Percentiles rank a stretch among this genome's conserved stretches.
Evolutionary conservation across 2,888 invertebrate species (phyloP).

Genomic region (Gastrophysa polygoni): DNA sequence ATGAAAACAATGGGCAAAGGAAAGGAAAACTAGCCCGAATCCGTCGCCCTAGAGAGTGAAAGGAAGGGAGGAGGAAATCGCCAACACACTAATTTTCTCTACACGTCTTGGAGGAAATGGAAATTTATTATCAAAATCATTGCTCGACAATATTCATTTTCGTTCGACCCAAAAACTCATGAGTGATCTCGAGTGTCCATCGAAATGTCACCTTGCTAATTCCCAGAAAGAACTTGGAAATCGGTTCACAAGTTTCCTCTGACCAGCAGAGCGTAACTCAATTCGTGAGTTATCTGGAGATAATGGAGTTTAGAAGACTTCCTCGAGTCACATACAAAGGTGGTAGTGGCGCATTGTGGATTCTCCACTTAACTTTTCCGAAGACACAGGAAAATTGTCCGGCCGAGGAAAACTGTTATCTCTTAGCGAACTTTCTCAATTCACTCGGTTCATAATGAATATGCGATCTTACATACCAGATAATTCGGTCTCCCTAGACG

Average conservation of each 20-base stretch:
- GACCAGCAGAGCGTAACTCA: slow-evolving; percentile 44
- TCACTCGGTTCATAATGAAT: slow-evolving; percentile 1
- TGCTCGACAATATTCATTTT: too few relatives aligned
- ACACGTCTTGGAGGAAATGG: too few relatives aligned
- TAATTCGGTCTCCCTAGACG: too few relatives aligned
- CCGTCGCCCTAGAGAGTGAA: too few relatives aligned
- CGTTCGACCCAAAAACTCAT: too few relatives aligned
- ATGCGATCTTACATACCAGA: neutral
- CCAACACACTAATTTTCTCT: too few relatives aligned
- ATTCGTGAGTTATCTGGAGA: slow-evolving; percentile 44
- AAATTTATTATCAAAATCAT: too few relatives aligned
- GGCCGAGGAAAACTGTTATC: slow-evolving; percentile 16
- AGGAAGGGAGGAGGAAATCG: too few relatives aligned
- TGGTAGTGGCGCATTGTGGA: slow-evolving; percentile 43
- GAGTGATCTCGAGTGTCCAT: slow-evolving; percentile 1
- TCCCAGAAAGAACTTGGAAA: slow-evolving; percentile 24
- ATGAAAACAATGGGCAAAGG: too few relatives aligned
- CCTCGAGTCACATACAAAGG: slow-evolving; percentile 35
- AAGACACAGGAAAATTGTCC: slow-evolving; percentile 28
- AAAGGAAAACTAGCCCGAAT: too few relatives aligned
- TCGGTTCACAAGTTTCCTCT: slow-evolving; percentile 35
- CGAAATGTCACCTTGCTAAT: slow-evolving; percentile 8
- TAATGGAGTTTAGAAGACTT: slow-evolving; percentile 41
- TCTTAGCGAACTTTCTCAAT: slow-evolving; percentile 18
- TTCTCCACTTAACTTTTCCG: slow-evolving; percentile 32